Conservation (phyloP, 2,888 invertebrate species). For the Chalcosyrphus nemorum region DNA sequence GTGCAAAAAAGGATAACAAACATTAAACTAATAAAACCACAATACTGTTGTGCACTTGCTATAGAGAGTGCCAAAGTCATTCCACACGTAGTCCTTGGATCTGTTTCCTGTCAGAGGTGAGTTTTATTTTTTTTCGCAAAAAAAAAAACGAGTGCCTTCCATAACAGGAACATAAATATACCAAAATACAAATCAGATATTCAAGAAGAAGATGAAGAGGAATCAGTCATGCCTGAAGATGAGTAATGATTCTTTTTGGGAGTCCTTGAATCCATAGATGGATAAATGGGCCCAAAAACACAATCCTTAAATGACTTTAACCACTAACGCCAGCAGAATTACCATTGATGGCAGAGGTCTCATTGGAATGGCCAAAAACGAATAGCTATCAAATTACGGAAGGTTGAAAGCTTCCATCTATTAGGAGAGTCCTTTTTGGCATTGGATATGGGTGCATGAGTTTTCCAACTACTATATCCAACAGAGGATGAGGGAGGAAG, state of each 20-base stretch:
- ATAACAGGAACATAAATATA: conserved; percentile 3
- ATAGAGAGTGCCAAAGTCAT: neutral
- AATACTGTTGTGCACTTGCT: neutral
- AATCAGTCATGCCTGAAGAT: conserved; percentile 57
- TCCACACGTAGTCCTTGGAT: neutral
- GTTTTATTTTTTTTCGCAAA: neutral
- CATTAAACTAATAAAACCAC: conserved; percentile 12
- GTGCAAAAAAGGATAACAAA: conserved; percentile 10
- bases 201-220: conserved; percentile 27
- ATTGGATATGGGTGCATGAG: conserved; percentile 20
- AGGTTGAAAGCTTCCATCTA: conserved; percentile 62
- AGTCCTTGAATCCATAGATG: conserved; percentile 20
- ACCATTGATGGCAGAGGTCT: conserved; percentile 5
- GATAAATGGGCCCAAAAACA: conserved; percentile 21
- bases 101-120: neutral
- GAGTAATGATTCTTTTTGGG: conserved; percentile 38
- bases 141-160: neutral
- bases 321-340: conserved; percentile 15
- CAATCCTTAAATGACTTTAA: conserved; percentile 42
- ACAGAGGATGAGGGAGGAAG: neutral
- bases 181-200: conserved; percentile 26
- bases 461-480: neutral
- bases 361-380: conserved; percentile 42
- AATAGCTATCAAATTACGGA: conserved; percentile 53
- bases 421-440: conserved; percentile 22